Conservation (phyloP, 2,113 vertebrate genomes). For the Aptenodytes forsteri region DNA sequence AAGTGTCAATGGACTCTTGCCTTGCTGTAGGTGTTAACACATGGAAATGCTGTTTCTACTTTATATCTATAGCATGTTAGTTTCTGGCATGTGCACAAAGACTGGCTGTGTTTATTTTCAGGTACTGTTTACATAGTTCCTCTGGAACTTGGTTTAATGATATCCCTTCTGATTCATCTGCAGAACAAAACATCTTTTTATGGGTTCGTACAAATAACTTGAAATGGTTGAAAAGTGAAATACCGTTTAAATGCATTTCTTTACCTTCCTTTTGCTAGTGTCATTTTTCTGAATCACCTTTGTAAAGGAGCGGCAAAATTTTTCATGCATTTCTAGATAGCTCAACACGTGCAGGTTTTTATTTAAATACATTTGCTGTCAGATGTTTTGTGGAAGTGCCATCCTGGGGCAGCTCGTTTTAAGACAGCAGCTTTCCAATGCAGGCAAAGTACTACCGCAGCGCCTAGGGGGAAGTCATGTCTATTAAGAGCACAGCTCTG, state of each 20-base stretch:
- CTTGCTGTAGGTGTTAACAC: not conserved
- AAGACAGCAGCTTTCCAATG: not conserved
- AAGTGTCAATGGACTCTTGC: not conserved
- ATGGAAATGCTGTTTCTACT: not conserved
- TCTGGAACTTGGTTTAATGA: conserved; percentile 10
- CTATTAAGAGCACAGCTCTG: not conserved
- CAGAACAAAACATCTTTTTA: conserved; percentile 52
- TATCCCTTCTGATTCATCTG: conserved; percentile 32
- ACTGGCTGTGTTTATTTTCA: conserved; percentile 35
- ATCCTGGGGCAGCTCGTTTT: not conserved
- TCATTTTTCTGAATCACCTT: conserved; percentile 11
- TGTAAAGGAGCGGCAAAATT: not conserved
- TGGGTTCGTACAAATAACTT: not conserved
- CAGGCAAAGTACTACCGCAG: not conserved
- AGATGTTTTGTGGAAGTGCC: not conserved
- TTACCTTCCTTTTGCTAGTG: not conserved
- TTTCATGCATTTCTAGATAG: conserved; percentile 1
- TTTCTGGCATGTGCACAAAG: conserved; percentile 10
- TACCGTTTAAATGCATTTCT: not conserved
- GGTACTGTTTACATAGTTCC: not conserved
- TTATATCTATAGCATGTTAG: not conserved
- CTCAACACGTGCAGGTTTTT: not conserved
- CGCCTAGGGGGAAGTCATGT: not conserved
- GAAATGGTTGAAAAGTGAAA: not conserved
- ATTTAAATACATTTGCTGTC: conserved; percentile 12